These are phyloP conservation scores for Agrochola circellaris DNA, from an alignment of 2,888 invertebrate species.

Conservation along the genomic window DNA sequence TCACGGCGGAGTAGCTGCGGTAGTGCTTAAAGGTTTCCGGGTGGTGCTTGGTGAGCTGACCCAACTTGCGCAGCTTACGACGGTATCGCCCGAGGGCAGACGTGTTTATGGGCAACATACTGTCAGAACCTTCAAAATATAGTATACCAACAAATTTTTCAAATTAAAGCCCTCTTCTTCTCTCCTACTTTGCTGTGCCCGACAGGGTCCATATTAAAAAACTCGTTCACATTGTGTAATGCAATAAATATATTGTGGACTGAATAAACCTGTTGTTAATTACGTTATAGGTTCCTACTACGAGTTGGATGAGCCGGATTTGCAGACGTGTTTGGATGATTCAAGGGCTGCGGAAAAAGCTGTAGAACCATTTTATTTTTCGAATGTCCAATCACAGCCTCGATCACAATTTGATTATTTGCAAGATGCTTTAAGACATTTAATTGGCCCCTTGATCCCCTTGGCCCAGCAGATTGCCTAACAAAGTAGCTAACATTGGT, in stretches of 20 bases:
- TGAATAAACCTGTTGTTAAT: no score
- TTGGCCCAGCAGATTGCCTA: no score
- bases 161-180: no score
- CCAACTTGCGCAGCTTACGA: slow-evolving; percentile 67
- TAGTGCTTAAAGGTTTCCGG: slow-evolving; percentile 74
- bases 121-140: slow-evolving; percentile 69
- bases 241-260: background rate
- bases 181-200: no score
- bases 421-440: background rate
- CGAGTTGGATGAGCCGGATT: no score
- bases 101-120: slow-evolving; percentile 69
- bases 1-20: slow-evolving; percentile 77
- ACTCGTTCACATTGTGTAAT: background rate
- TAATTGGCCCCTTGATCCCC: no score
- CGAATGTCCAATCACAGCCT: background rate
- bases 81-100: slow-evolving; percentile 32
- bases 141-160: no score
- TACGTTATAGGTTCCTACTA: no score
- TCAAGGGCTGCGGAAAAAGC: background rate
- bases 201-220: no score
- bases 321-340: no score
- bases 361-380: background rate
- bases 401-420: background rate
- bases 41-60: slow-evolving; percentile 74
- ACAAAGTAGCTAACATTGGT: background rate